phyloP scores from a whole-genome alignment of 2,888 invertebrate species.

The Ditula angustiorana region DNA sequence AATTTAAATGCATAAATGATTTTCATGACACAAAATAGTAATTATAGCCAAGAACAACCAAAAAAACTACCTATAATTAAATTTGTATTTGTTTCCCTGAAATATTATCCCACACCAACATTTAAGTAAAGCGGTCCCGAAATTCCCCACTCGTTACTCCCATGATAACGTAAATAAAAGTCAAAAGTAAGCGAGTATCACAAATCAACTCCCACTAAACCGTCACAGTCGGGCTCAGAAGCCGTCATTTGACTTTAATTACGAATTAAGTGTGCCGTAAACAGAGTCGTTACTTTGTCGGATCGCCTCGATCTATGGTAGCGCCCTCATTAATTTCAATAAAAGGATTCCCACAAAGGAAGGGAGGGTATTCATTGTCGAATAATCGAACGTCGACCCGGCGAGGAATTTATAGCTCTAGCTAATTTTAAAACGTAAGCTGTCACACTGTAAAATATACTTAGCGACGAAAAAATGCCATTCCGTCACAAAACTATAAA shows the following conservation, averaged over 20 bases:
- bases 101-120: too few species aligned
- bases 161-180: not conserved
- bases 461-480: too few species aligned
- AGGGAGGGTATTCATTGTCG: conserved; percentile 43
- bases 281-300: conserved; percentile 47
- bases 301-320: conserved; percentile 48
- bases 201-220: conserved; percentile 26
- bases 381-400: conserved; percentile 17
- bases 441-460: too few species aligned
- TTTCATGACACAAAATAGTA: too few species aligned
- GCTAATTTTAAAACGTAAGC: not conserved
- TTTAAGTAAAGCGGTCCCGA: not conserved
- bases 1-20: too few species aligned
- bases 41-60: too few species aligned
- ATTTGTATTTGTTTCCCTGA: too few species aligned
- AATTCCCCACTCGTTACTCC: not conserved
- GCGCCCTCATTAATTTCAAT: conserved; percentile 54
- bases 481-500: too few species aligned
- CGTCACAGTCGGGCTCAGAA: conserved; percentile 21
- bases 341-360: conserved; percentile 45
- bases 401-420: not conserved
- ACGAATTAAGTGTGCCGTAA: conserved; percentile 49
- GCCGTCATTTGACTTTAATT: conserved; percentile 46
- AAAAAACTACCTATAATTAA: too few species aligned
- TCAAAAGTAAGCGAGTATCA: not conserved